Evolutionary conservation across 2,797 vertebrate species (phyloP).

Genomic region (Leptodactylus fallax): DNA sequence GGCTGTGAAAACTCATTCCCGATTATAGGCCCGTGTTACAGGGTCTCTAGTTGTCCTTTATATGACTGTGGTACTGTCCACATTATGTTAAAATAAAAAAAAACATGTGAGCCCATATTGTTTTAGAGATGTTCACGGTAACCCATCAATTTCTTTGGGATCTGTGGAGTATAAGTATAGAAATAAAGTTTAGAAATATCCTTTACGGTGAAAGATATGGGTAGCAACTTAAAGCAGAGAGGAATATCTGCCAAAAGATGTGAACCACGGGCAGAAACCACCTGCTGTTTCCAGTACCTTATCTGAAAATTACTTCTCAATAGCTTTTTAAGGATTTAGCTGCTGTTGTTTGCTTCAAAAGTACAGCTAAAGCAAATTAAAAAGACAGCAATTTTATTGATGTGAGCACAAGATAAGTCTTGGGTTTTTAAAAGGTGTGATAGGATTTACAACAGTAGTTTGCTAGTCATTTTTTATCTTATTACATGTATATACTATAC

Average conservation of each 20-base stretch:
- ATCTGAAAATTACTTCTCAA: slow-evolving; percentile 50
- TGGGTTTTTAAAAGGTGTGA: neutral
- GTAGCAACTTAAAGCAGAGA: slow-evolving; percentile 13
- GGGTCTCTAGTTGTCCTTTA: too few species aligned
- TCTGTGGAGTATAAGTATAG: neutral
- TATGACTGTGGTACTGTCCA: too few species aligned
- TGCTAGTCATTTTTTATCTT: neutral
- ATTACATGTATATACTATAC: neutral
- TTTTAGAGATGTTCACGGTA: too few species aligned
- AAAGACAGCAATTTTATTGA: slow-evolving; percentile 15
- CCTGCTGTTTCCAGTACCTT: slow-evolving; percentile 39
- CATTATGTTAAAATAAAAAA: too few species aligned
- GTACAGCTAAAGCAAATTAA: slow-evolving; percentile 36
- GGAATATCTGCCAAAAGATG: slow-evolving; percentile 31
- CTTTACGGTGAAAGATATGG: slow-evolving; percentile 5
- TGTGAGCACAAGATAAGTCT: neutral
- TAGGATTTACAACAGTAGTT: neutral
- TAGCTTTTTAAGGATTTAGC: slow-evolving; percentile 47
- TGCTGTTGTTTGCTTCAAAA: slow-evolving; percentile 34
- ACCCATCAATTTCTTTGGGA: too few species aligned
- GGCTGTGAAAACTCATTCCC: too few species aligned
- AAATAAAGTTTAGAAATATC: slow-evolving; percentile 12
- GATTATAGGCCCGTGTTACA: too few species aligned
- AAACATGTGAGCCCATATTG: too few species aligned
- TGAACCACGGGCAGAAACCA: slow-evolving; percentile 8